Evolutionary conservation across 2,888 invertebrate genomes (phyloP), one percentile per base, ranked within the genome.

Genomic region (Exocentrus adspersus): DNA sequence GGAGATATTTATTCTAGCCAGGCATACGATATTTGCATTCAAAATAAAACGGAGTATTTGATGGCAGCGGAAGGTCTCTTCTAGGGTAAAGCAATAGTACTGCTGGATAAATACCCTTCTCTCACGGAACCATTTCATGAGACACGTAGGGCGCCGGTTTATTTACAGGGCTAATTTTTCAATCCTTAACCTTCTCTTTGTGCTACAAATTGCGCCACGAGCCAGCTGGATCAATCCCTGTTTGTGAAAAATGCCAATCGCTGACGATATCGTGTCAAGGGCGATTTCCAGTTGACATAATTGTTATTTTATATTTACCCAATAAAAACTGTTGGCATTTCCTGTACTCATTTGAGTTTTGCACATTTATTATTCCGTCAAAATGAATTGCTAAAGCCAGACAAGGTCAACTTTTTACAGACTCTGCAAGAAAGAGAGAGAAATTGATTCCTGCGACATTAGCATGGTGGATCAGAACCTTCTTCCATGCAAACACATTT

Each of bases 21-120:
- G 63, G 67, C 69, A 68, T 69, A 70, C 68, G 65, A 68, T 67
- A 73, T 73, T 73, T 71, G 73, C 73, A 72, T 73, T 72, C 66
- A 64, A 66, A 72, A 72, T 73, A 73, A 73, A 73, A 72, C 72
- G 69, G 10, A n/a, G 37, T 17, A 53, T 32, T 19, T 12, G 54
- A 28, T 53, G 21, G 53, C 30, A 53, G 30, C 54, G 54, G 54
- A 42, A 43, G 54, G 42, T 43, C 54, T 28, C 43, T 16, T 24
- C 12, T 21, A 43, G 17, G 54, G 24, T 43, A 43, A 54, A 20
- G 54, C 54, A 54, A 63, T 65, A 65, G 62, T 63, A 65, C 45
- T 43, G n/a, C 7, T 46, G 67, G 62, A 67, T 72, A 71, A 73
- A 73, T 72, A 68, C 65, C 59, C 62, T 48, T 51, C 64, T 69